Evolutionary conservation across 2,888 invertebrate genomes (phyloP), one percentile per base, ranked within the genome.

Genomic region (Sinelater perroti): DNA sequence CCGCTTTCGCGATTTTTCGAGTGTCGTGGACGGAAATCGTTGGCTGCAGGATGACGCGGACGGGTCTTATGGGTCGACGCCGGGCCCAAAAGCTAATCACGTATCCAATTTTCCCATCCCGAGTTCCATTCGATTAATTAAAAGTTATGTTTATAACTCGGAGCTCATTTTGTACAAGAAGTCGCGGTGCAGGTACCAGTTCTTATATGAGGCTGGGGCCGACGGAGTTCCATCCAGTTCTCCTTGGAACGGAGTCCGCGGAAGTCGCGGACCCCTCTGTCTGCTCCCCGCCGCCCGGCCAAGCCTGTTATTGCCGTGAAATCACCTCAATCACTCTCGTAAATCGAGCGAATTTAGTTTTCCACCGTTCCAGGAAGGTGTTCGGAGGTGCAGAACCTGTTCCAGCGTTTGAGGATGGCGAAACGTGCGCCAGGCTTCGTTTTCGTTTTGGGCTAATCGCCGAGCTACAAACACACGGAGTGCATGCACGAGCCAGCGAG

Each of bases 71-170:
- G 30, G n/a, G 30, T n/a, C 30, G 11, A 8, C 30, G 10, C 11
- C 11, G 30, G 8, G 11, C 30, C 7, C 5, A 24, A 24, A 24
- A 14, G 36, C 10, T 14, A 40, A 40, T 24, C 21, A 24, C 24
- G 24, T 40, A 40, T 40, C 40, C 21, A 40, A 40, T 40, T 40
- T 40, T 40, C 21, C 40, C 24, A 24, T 40, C 40, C 24, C 14
- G 40, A 40, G 61, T 63, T 63, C 60, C 61, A 61, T 61, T 61
- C 61, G 57, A 57, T 63, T 63, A 63, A 63, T 63, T 63, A 61
- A 56, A 60, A 63, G 63, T 61, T 63, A 63, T 63, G 63, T 52
- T 53, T 51, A 45, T 59, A 61, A 61, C 63, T 61, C 47, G 45
- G 50, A 60, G 62, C 62, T 58, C 46, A 63, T 59, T 61, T 62